Evolutionary conservation across 2,888 invertebrate genomes (phyloP).

Genomic region (Pachymerium ferrugineum): DNA sequence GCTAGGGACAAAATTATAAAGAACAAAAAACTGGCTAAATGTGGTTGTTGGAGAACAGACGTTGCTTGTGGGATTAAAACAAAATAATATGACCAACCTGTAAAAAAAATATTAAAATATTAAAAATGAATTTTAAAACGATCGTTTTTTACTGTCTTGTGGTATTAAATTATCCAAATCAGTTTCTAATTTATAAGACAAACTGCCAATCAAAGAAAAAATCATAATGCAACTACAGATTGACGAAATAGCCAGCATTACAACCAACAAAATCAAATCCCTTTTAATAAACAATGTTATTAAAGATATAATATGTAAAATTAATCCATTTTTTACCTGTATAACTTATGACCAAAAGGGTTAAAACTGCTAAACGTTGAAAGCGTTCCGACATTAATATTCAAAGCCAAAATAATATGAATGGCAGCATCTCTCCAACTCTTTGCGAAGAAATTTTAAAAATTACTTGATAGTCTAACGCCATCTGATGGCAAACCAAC

Average conservation of each 20-base stretch:
- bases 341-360: not conserved
- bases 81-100: not conserved
- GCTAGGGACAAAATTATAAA: not conserved
- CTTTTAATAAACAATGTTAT: not conserved
- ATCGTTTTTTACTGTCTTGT: not conserved
- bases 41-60: too few relatives aligned
- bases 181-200: not conserved
- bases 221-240: not conserved
- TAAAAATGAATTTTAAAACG: too few relatives aligned
- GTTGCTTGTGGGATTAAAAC: not conserved
- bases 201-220: not conserved
- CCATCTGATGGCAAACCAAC: too few relatives aligned
- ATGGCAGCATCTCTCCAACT: not conserved
- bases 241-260: not conserved
- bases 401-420: not conserved
- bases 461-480: not conserved
- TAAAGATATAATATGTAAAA: not conserved
- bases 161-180: not conserved
- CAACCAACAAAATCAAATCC: not conserved
- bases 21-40: not conserved
- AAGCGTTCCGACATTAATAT: not conserved
- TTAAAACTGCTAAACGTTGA: not conserved
- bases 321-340: not conserved
- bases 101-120: not conserved
- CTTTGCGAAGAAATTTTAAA: not conserved